These are phyloP conservation scores for Serrognathus titanus DNA, from an alignment of 2,888 invertebrate genomes.

Conservation along the genomic window DNA sequence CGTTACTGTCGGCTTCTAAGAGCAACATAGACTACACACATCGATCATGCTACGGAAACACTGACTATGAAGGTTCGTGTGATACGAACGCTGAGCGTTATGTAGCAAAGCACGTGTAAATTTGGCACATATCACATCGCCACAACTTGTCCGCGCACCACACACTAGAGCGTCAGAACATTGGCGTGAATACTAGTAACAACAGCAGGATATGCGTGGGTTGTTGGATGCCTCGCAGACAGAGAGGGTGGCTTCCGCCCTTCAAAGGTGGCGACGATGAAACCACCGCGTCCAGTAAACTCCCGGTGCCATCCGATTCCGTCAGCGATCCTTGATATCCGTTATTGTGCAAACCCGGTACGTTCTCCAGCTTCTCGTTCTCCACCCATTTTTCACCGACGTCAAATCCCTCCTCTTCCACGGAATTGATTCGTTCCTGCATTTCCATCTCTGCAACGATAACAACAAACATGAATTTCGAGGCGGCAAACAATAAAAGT, in stretches of 20 bases:
- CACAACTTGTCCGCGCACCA: conserved; percentile 22
- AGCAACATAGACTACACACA: conserved; percentile 37
- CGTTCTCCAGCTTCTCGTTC: conserved; percentile 7
- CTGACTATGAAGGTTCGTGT: conserved; percentile 28
- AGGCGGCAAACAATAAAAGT: conserved; percentile 23
- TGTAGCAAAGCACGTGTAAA: conserved; percentile 47
- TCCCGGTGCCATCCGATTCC: conserved; percentile 39
- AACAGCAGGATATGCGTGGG: conserved; percentile 22
- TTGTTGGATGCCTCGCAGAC: neutral
- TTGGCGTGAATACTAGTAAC: conserved; percentile 38
- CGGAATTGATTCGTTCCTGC: conserved; percentile 53
- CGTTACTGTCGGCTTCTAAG: conserved; percentile 23
- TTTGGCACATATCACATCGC: conserved; percentile 30
- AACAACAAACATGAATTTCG: neutral
- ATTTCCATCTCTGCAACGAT: conserved; percentile 59
- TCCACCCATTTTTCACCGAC: conserved; percentile 5
- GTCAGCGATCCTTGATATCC: conserved; percentile 65
- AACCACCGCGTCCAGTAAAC: conserved; percentile 1
- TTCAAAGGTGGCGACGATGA: conserved; percentile 12
- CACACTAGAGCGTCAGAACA: conserved; percentile 37
- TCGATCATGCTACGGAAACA: conserved; percentile 34
- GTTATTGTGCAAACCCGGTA: conserved; percentile 36
- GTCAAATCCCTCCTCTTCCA: conserved; percentile 46
- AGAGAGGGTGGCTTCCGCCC: conserved; percentile 5
- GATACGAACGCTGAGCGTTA: conserved; percentile 40